These are phyloP conservation scores for Lepidotrigona ventralis DNA, from an alignment of 1,140 invertebrate genomes.

Conservation along the genomic window DNA sequence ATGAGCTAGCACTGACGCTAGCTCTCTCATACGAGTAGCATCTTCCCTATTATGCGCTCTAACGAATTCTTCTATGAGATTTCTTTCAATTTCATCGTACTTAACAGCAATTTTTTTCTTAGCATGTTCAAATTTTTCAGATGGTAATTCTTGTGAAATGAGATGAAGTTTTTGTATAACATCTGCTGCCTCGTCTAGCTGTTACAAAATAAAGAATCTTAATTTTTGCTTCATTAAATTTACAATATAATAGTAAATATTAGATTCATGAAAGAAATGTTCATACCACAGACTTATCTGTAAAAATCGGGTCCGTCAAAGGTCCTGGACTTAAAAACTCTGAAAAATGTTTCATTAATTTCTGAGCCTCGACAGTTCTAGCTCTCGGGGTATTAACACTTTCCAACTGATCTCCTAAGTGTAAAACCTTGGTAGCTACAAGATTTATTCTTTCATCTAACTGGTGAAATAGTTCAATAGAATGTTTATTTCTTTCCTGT, in stretches of 20 bases:
- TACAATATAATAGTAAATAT: conserved; percentile 12
- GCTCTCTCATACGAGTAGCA: conserved; percentile 93
- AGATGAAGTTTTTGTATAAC: conserved; percentile 98
- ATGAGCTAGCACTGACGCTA: conserved; percentile 94
- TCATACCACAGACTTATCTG: conserved; percentile 89
- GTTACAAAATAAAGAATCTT: conserved; percentile 66
- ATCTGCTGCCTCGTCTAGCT: conserved; percentile 98
- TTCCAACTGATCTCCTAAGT: conserved; percentile 98
- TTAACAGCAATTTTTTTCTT: conserved; percentile 95
- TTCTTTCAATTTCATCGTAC: conserved; percentile 96
- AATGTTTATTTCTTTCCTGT: conserved; percentile 93
- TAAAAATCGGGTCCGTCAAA: conserved; percentile 91
- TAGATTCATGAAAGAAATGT: conserved; percentile 25
- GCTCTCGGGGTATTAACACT: conserved; percentile 97
- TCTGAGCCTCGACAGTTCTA: conserved; percentile 96
- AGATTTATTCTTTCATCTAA: conserved; percentile 97
- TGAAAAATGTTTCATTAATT: conserved; percentile 95
- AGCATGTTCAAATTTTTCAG: conserved; percentile 92
- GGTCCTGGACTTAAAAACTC: conserved; percentile 95
- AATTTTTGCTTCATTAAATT: conserved; percentile 5
- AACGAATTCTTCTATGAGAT: conserved; percentile 97
- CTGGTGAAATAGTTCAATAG: conserved; percentile 93
- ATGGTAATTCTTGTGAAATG: conserved; percentile 96
- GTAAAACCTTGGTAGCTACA: conserved; percentile 98
- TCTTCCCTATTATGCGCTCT: conserved; percentile 92